A percentile compares a stretch with the other conserved stretches of the same genome.
These are phyloP conservation scores for Protomyctophum bolini DNA, from an alignment of 2,113 vertebrate species.

Conservation along the genomic window DNA sequence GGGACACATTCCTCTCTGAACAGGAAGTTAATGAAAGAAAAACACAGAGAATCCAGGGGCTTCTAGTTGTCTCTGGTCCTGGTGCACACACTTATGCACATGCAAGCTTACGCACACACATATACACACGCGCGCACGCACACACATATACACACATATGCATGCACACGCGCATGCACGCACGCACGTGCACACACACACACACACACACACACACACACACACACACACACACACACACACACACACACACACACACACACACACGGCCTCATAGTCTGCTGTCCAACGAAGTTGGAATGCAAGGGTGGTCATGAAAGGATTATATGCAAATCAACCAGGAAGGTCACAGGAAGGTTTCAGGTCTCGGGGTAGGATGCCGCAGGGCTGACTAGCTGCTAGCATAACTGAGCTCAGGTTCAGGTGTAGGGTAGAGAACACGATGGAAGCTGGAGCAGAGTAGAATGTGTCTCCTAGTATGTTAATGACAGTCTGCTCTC, in stretches of 20 bases:
- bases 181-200: background rate
- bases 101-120: conserved; percentile 11
- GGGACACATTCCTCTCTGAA: conserved; percentile 78
- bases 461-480: conserved; percentile 37
- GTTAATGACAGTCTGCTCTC: conserved; percentile 61
- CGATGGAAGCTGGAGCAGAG: conserved; percentile 25
- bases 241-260: background rate
- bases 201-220: background rate
- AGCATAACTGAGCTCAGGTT: conserved; percentile 31
- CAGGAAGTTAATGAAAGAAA: conserved; percentile 82
- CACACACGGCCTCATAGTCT: conserved; percentile 34
- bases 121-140: conserved; percentile 16
- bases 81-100: background rate
- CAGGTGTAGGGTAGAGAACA: conserved; percentile 28
- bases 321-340: conserved; percentile 60
- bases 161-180: background rate
- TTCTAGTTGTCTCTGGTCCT: conserved; percentile 54
- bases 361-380: conserved; percentile 14
- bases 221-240: conserved; percentile 12
- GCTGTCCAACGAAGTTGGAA: conserved; percentile 53
- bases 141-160: conserved; percentile 20
- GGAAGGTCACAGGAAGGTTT: conserved; percentile 40
- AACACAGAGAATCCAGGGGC: conserved; percentile 79
- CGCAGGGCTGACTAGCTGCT: background rate
- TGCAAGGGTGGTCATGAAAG: conserved; percentile 53